Evolutionary conservation across 2,113 vertebrate species (phyloP).

Genomic region (Geothlypis trichas): DNA sequence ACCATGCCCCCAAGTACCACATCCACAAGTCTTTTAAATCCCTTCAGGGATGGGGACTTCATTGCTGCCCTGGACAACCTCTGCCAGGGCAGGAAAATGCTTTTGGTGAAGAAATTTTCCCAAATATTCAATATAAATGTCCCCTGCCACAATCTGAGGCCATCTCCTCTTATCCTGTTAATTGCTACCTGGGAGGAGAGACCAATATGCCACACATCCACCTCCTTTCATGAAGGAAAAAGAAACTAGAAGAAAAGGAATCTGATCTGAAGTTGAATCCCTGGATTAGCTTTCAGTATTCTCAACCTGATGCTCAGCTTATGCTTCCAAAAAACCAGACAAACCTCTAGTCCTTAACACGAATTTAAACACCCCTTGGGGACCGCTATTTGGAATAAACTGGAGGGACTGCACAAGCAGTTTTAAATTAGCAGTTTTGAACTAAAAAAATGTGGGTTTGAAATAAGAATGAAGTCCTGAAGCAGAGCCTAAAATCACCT

Average conservation of each 20-base stretch:
- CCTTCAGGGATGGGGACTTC: neutral
- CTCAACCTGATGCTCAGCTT: neutral
- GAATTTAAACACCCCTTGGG: neutral
- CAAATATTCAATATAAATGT: neutral
- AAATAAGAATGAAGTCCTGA: neutral
- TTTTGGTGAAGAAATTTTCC: neutral
- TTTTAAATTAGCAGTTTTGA: neutral
- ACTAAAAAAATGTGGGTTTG: neutral
- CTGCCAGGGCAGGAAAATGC: neutral
- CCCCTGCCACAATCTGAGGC: neutral
- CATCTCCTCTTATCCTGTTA: neutral
- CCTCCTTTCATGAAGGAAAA: neutral
- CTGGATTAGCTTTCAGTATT: neutral
- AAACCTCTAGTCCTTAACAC: neutral
- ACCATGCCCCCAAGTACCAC: neutral
- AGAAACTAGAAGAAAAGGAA: neutral
- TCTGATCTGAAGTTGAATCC: neutral
- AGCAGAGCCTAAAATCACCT: conserved; percentile 2
- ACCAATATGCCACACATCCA: neutral
- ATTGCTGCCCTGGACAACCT: neutral
- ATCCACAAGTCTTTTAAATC: neutral
- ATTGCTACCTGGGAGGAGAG: neutral
- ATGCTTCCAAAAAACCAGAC: neutral
- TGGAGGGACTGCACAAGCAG: rapidly evolving
- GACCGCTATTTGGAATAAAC: neutral